Conservation (phyloP, 2,888 invertebrate species). For the Cepaea hortensis region DNA sequence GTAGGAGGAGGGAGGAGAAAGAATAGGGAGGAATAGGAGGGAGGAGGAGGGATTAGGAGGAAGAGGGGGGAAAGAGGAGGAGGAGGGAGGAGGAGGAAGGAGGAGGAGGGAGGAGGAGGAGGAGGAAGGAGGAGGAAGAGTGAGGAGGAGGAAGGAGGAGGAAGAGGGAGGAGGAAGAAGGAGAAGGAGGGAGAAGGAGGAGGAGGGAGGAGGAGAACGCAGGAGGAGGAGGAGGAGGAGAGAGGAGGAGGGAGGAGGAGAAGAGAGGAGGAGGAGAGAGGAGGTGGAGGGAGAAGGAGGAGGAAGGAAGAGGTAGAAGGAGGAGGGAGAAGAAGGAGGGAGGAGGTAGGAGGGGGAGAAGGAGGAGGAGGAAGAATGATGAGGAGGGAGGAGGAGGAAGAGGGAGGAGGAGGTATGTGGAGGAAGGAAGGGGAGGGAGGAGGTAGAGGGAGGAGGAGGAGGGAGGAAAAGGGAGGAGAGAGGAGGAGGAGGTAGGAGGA, state of each 20-base stretch:
- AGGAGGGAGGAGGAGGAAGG: slow-evolving; percentile 3
- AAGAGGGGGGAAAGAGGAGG: neutral
- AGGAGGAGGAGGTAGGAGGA: no score
- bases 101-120: neutral
- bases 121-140: slow-evolving; percentile 32
- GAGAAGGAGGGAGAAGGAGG: no score
- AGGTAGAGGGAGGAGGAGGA: no score
- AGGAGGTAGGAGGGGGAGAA: neutral
- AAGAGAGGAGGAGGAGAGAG: no score
- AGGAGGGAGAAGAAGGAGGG: neutral
- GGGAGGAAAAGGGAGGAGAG: no score
- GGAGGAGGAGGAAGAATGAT: neutral
- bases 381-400: neutral
- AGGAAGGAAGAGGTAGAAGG: neutral
- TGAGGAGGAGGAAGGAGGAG: slow-evolving; percentile 30
- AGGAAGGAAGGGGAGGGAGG: no score
- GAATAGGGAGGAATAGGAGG: no score
- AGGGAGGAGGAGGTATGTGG: neutral
- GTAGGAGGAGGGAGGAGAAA: no score
- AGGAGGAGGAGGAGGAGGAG: neutral
- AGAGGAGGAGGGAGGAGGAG: neutral
- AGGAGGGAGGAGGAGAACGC: no score
- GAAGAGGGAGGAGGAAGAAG: neutral
- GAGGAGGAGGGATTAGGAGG: no score
- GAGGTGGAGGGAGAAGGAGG: neutral